Base-by-base conservation (phyloP, 2,888 invertebrate genomes). In the Stenolophus ochropezus region DNA sequence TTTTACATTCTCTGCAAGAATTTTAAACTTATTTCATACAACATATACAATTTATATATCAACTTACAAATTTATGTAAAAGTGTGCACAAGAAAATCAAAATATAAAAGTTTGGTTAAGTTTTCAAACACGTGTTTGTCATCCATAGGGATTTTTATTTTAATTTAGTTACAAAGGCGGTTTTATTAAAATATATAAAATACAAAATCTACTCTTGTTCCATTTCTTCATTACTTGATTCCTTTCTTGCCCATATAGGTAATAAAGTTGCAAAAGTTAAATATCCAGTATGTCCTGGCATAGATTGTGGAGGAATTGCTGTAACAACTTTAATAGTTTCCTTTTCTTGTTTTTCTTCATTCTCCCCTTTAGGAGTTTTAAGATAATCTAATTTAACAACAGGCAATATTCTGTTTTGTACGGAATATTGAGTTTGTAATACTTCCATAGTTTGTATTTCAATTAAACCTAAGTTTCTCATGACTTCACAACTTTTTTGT, bases 231-330 rank as follows among this genome's bases (percentile, higher is more conserved):
- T 49, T 11, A n/a, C 18, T 71, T 42, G n/a, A 8, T 75, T 75
- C 51, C 82, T 83, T 87, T 84, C 91, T 89, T 84, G 90, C 87
- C 90, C 91, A 92, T 6, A 89, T 82, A 0, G 95, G 95, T 6
- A 95, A 96, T 74, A 97, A 90, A 0, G 98, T 96, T 2, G 98
- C 98, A 87, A 97, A 96, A 14, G 98, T 99, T 83, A 99, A 91
- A 90, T 96, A 99, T 1, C 99, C 99, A 4, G 99, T 99, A 89
- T 99, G 99, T 0, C 98, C 98, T 0, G 97, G 95, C 86, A 94
- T 93, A 84, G 92, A 92, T 83, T 91, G 87, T 4, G 96, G 94
- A 86, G 96, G 94, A 2, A 94, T 89, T 0, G 94, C 94, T 8
- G 95, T 94, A 25, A 94, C 81, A 49, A 83, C 85, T 84, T 86